Evolutionary conservation across 2,113 vertebrate species (phyloP), one percentile per base, ranked within the genome.

Genomic region (Oryzias woworae): DNA sequence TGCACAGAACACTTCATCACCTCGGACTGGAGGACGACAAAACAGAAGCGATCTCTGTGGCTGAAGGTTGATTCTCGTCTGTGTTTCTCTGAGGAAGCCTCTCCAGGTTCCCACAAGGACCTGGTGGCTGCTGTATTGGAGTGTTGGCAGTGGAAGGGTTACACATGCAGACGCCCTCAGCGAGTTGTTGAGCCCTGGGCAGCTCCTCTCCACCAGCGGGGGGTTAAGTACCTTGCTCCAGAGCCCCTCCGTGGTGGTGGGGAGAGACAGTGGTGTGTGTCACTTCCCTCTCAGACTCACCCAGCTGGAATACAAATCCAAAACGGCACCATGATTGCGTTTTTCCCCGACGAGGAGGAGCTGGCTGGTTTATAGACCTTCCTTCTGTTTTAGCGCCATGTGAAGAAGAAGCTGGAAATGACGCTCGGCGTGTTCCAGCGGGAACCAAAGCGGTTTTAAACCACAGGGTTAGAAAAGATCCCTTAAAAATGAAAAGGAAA

Each of bases 221-320:
- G 81, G 87, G 87, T 88, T 88, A 87, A 87, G 84, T 82, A 84
- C 77, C 69, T 72, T 69, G 81, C 87, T 79, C 83, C 60, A 47
- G 84, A 81, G 82, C 66, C 63, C 76, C 71, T 83, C 67, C 69
- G 53, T 51, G 68, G 69, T 62, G 71, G 76, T 71, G 73, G 78
- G 80, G 70, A 74, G 84, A 77, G 85, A 82, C 78, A 83, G 70
- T 80, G 66, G 43, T 59, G 68, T 71, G 75, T 79, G 70, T 77
- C 78, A 77, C 72, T 66, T 58, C 68, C 67, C n/a, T 17, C 64
- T 78, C 67, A 58, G 20, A 44, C 45, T 73, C 60, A 59, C 65
- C 83, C 77, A 3, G 43, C 83, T 63, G 79, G 67, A 76, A 69
- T 52, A 73, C 2, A 24, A 23, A 70, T 69, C 52, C 72, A 72